Evolutionary conservation across 2,888 invertebrate genomes (phyloP), one percentile per base, ranked within the genome.

Genomic region (Caenorhabditis panamensis): DNA sequence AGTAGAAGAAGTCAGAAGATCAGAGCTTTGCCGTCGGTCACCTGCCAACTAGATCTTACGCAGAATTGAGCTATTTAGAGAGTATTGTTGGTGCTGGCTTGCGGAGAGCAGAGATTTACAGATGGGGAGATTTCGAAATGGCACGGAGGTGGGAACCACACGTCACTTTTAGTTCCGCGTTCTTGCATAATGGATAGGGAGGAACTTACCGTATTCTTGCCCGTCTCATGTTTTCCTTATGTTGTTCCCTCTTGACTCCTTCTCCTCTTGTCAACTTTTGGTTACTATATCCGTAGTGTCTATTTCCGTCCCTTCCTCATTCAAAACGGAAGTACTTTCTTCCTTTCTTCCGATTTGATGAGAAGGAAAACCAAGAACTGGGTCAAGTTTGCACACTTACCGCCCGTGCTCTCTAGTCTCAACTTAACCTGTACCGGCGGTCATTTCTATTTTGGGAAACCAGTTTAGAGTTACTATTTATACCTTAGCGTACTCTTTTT

Each of bases 381-480:
- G 61, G 61, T 61, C 61, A 61, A 44, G 61, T 61, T 61, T 61
- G 61, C 61, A 56, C 56, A 56, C 56, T 56, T 36, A 56, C 61
- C 58, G 22, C 37, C 37, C 41, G 1, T 41, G 9, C 26, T 41
- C 18, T 24, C 16, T 59, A 22, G 22, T 24, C 51, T 26, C 20
- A 31, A 31, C 22, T 49, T 49, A 16, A 47, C 26, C 51, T 24
- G 24, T 24, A 9, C 51, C 24, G 51, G 51, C 26, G 28, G 58
- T 37, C 37, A 58, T 58, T 58, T 58, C 37, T 61, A 61, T 41
- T 22, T 61, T 28, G 56, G 56, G 28, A 36, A 28, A 56, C 56
- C 31, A 36, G 56, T 28, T 31, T 18, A 31, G 18, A n/a, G 41
- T 61, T 22, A 22, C 61, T 61, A 61, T 61, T 61, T 61, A 44